Base-by-base conservation (phyloP, 2,888 invertebrate genomes). In the Anaspis maculata region DNA sequence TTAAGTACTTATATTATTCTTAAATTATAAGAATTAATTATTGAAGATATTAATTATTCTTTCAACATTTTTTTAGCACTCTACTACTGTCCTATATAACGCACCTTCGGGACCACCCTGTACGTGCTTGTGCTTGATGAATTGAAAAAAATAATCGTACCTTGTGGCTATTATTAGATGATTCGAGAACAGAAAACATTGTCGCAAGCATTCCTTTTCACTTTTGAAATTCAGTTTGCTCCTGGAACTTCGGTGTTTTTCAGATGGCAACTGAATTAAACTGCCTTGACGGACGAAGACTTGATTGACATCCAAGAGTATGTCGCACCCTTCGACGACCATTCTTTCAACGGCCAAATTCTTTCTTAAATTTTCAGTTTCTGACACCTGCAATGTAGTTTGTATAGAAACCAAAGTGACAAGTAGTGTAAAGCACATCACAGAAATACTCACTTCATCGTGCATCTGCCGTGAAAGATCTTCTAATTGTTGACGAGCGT, bases 291-390 rank as follows among this genome's bases (percentile, higher is more conserved):
- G 72, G 23, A 91, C 89, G 66, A 91, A 91, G 15, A 91, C 88
- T 71, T 92, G 91, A 64, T 90, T 91, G 13, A 91, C 90, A 56
- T 92, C 91, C 30, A 92, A 69, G 25, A 92, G 70, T 51, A 92
- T 90, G 59, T 92, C 91, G 64, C 91, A 92, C 10, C 91, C 91
- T 61, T 91, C 91, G 2, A 90, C 83, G 42, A 92, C 91, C 89
- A 91, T 91, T 27, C 91, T 70, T 64, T 92, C 91, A 15, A 92
- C 87, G 0, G 91, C 86, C 46, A 92, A 67, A 61, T 92, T 92
- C 67, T 91, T 91, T 13, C 91, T 69, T 30, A 92, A 72, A 59
- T 91, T 91, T 62, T 92, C 91, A 0, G 91, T 92, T 65, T 91
- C 91, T 56, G 90, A 90, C 19, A 85, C 85, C 82, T 86, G 49